phyloP scores from a whole-genome alignment of 2,797 vertebrate species.

The Rhinogobio ventralis region DNA sequence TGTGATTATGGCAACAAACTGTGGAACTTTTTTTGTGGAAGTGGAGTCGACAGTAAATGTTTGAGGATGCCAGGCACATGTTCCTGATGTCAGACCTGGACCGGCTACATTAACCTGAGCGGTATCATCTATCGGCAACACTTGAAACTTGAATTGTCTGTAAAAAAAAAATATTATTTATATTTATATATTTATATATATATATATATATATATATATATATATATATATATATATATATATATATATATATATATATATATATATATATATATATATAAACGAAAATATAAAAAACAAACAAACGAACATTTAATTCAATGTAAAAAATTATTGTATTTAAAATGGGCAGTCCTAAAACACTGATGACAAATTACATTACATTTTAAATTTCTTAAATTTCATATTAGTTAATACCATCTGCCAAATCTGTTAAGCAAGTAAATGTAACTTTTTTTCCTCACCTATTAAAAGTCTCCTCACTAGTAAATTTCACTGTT shows the following conservation, averaged over 20 bases:
- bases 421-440: neutral
- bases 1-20: constrained; percentile 14
- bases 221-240: too few species aligned
- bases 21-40: constrained; percentile 21
- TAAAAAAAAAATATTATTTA: too few species aligned
- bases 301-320: too few species aligned
- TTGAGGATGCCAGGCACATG: constrained; percentile 29
- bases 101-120: constrained; percentile 9
- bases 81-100: constrained; percentile 27
- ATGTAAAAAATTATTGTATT: too few species aligned
- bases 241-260: too few species aligned
- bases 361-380: neutral
- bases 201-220: too few species aligned
- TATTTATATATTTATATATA: too few species aligned
- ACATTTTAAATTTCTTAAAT: too few species aligned
- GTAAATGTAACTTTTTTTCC: neutral
- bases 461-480: constrained; percentile 79
- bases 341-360: neutral
- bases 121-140: constrained; percentile 25
- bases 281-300: too few species aligned
- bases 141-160: constrained; percentile 38
- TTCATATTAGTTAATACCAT: too few species aligned
- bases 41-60: constrained; percentile 24
- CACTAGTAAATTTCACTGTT: constrained; percentile 75
- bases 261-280: too few species aligned